Conservation (phyloP, 2,888 invertebrate species). For the Leucophora obtusa region DNA sequence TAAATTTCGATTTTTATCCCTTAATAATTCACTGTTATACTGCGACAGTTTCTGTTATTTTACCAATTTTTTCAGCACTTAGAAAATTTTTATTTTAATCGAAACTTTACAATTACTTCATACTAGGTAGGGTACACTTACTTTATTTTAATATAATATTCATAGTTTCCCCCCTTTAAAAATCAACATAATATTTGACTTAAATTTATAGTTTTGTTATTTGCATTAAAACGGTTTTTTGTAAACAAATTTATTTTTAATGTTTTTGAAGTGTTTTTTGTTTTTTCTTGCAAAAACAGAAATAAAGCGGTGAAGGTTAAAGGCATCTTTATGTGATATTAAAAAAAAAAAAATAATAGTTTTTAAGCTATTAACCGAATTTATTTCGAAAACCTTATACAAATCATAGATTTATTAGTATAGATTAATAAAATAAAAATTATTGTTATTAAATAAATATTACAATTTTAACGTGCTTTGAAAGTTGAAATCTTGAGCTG, state of each 20-base stretch:
- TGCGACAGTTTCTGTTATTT: no score
- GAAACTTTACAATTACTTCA: no score
- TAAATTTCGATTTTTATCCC: no score
- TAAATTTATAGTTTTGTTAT: conserved; percentile 8
- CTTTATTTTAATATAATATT: no score
- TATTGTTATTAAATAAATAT: conserved; percentile 15
- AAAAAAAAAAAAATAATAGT: background rate
- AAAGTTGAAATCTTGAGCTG: background rate
- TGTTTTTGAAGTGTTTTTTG: background rate
- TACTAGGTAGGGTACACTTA: no score
- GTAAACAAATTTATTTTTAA: conserved; percentile 9
- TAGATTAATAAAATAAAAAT: conserved; percentile 8
- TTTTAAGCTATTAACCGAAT: background rate
- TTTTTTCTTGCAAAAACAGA: no score
- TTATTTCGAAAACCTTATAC: background rate
- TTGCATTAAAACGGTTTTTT: background rate
- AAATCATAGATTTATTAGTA: conserved; percentile 21
- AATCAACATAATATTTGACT: background rate
- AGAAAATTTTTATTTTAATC: no score
- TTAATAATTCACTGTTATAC: no score
- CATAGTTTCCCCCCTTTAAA: no score
- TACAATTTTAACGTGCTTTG: background rate
- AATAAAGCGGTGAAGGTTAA: conserved; percentile 9
- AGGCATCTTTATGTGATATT: background rate
- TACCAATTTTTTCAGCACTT: no score